Evolutionary conservation across 2,888 invertebrate species (phyloP).

Genomic region (Drosophila trichaetosa): DNA sequence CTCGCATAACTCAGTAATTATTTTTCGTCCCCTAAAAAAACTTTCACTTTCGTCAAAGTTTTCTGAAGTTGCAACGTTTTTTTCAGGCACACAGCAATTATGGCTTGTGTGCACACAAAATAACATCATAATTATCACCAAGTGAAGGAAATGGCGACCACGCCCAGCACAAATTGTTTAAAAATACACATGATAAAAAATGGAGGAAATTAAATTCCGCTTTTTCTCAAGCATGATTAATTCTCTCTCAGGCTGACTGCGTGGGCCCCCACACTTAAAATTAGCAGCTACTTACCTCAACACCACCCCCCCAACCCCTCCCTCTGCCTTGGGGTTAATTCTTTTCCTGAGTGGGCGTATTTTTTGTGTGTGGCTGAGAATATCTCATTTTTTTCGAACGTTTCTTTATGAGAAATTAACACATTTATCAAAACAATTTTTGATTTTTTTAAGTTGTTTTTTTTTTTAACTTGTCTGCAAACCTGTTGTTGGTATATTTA

Average conservation of each 20-base stretch:
- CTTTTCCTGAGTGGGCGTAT: neutral
- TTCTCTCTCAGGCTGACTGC: neutral
- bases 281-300: neutral
- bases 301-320: neutral
- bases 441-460: neutral
- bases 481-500: neutral
- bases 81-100: conserved; percentile 31
- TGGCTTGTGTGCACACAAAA: conserved; percentile 14
- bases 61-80: conserved; percentile 3
- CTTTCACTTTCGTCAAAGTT: conserved; percentile 49
- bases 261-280: neutral
- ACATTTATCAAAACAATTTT: conserved; percentile 4
- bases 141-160: neutral
- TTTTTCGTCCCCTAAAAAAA: conserved; percentile 33
- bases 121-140: conserved; percentile 2
- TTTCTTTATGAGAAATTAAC: conserved; percentile 3
- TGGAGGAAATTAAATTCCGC: neutral
- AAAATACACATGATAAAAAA: neutral
- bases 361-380: conserved; percentile 12
- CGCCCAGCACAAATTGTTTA: neutral
- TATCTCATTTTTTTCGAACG: neutral
- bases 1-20: conserved; percentile 27
- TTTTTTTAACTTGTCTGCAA: neutral
- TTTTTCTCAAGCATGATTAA: neutral
- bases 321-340: neutral